A percentile compares a stretch with the other conserved stretches of the same genome.
Evolutionary conservation across 1,140 invertebrate species (phyloP).

Genomic region (Choristoneura fumiferana): DNA sequence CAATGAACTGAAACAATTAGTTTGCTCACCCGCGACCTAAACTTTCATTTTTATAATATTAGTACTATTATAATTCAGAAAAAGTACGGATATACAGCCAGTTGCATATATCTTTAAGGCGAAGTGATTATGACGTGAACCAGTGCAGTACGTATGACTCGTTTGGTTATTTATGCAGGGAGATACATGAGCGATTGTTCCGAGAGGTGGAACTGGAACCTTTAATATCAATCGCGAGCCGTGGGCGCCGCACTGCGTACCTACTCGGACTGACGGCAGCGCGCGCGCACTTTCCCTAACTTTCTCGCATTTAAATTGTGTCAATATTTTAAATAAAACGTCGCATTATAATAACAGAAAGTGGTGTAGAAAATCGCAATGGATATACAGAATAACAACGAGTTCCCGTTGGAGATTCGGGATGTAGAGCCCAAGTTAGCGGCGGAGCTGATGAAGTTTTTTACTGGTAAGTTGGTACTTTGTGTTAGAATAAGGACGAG

Average conservation of each 20-base stretch:
- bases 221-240: not conserved
- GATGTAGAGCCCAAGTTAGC: constrained; percentile 73
- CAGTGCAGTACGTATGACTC: not conserved
- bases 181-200: not conserved
- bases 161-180: too few relatives aligned
- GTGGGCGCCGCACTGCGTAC: constrained; percentile 17
- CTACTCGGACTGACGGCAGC: constrained; percentile 22
- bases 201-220: not conserved
- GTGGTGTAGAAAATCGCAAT: constrained; percentile 23
- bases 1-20: too few relatives aligned
- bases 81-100: too few relatives aligned
- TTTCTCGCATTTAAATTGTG: constrained; percentile 11
- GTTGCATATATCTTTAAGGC: constrained; percentile 18
- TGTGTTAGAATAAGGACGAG: too few relatives aligned
- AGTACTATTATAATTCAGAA: too few relatives aligned
- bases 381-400: constrained; percentile 40
- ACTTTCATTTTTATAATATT: too few relatives aligned
- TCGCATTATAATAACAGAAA: constrained; percentile 7
- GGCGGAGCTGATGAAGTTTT: constrained; percentile 74
- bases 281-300: constrained; percentile 19
- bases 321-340: constrained; percentile 17
- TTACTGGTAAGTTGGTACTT: constrained; percentile 75
- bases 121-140: not conserved
- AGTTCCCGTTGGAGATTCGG: constrained; percentile 77
- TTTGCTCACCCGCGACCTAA: too few relatives aligned